Base-by-base conservation (phyloP, 2,113 vertebrate genomes). In the Oryzias melastigma region DNA sequence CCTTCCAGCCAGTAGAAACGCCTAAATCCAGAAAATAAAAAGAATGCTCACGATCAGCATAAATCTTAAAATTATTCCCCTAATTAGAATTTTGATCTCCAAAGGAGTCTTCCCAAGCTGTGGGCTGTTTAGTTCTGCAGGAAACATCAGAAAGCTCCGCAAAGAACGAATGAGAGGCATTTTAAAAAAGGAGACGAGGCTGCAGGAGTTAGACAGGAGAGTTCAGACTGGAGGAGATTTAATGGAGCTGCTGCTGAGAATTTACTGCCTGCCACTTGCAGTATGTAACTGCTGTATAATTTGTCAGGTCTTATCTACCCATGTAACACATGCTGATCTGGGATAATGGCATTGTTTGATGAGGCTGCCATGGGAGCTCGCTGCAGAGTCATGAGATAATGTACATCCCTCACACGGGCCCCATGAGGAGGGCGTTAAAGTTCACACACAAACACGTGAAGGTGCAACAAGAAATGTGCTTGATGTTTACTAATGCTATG, bases 61-160 rank as follows among this genome's bases (percentile, higher is more conserved):
- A 69, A 77, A 78, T 84, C 71, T 82, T 76, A 54, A 82, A 84
- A 79, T 76, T 71, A 85, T 89, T 85, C 86, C 14, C 84, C 85
- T 85, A 82, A 87, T 87, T 85, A 71, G 62, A 77, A 78, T 77
- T 68, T 67, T 73, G 67, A 83, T 83, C 70, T 73, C 66, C 58
- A 60, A 76, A 69, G 70, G 54, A 71, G 52, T 61, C 73, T 14
- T 18, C 65, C 58, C 48, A n/a, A 52, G 68, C 49, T 45, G 43
- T 61, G 43, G 53, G 14, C 70, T 77, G 77, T 81, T 88, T 65
- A 46, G 77, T 53, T 81, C 81, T 74, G 83, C 73, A 70, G 74
- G 80, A 27, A 27, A 78, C 64, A 71, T 57, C 16, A 8, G 22
- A 56, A 75, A 70, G 40, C 69, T 70, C 68, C 25, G n/a, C 66